phyloP scores from a whole-genome alignment of 2,113 vertebrate species.

The Ophthalmolycus amberensis region DNA sequence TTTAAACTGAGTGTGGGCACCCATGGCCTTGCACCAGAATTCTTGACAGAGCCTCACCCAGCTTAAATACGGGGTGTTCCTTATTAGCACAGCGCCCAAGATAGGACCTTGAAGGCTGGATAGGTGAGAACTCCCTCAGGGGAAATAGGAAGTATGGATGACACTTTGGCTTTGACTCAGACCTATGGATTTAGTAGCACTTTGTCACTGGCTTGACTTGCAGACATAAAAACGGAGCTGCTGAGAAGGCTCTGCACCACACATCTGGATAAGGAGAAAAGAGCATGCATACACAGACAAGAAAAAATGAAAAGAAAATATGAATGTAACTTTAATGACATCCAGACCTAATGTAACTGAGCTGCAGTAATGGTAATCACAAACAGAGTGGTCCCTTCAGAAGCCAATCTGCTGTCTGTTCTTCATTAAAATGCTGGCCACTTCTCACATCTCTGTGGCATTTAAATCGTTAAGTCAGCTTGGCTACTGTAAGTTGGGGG shows the following conservation, averaged over 20 bases:
- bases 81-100: slow-evolving; percentile 65
- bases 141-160: slow-evolving; percentile 65
- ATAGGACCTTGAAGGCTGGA: slow-evolving; percentile 53
- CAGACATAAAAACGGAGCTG: slow-evolving; percentile 57
- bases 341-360: slow-evolving; percentile 66
- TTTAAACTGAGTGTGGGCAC: slow-evolving; percentile 32
- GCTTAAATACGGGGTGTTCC: slow-evolving; percentile 62
- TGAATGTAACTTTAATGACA: slow-evolving; percentile 67
- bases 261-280: slow-evolving; percentile 47
- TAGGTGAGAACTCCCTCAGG: slow-evolving; percentile 51
- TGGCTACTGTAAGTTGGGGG: slow-evolving; percentile 73
- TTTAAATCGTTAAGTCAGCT: slow-evolving; percentile 83
- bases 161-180: slow-evolving; percentile 68
- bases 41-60: slow-evolving; percentile 51
- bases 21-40: slow-evolving; percentile 49
- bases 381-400: slow-evolving; percentile 74
- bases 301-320: slow-evolving; percentile 60
- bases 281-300: slow-evolving; percentile 13
- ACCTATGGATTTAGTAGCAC: slow-evolving; percentile 62
- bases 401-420: slow-evolving; percentile 66
- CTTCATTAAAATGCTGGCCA: slow-evolving; percentile 83
- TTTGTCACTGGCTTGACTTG: slow-evolving; percentile 71
- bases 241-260: neutral
- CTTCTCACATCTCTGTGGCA: slow-evolving; percentile 77
- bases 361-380: slow-evolving; percentile 75